Percentiles rank a stretch among this genome's conserved stretches.
phyloP scores from a whole-genome alignment of 30 jellyfish, hydroid and myxozoan species.

The Chrysaora quinquecirrha region DNA sequence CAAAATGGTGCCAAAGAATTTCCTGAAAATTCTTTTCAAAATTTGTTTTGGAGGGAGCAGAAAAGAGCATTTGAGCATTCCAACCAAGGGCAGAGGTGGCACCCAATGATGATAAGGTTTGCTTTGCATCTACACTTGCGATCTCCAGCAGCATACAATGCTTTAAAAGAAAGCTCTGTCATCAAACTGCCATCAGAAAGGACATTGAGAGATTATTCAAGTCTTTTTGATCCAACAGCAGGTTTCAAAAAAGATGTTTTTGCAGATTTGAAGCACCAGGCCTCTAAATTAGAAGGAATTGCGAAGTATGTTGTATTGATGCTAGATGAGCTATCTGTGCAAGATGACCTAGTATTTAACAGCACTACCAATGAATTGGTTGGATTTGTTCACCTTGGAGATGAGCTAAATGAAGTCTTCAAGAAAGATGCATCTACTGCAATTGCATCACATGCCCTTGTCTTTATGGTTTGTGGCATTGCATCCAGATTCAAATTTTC shows the following conservation, averaged over 20 bases:
- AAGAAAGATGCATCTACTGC: slow-evolving; percentile 8
- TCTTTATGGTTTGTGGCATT: slow-evolving; percentile 49
- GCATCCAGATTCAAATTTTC: slow-evolving; percentile 45
- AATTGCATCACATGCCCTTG: slow-evolving; percentile 51
- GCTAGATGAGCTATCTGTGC: slow-evolving; percentile 47
- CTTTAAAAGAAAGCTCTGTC: slow-evolving; percentile 42
- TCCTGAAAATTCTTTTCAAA: slow-evolving; percentile 52
- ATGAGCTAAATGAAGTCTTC: slow-evolving; percentile 40
- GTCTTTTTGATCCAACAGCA: slow-evolving; percentile 36
- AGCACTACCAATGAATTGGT: slow-evolving; percentile 27
- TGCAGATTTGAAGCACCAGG: slow-evolving; percentile 50
- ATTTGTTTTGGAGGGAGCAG: slow-evolving; percentile 46
- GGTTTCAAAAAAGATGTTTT: slow-evolving; percentile 54
- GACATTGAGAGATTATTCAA: slow-evolving; percentile 47
- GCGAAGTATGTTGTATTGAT: slow-evolving; percentile 48
- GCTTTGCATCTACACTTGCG: slow-evolving; percentile 46
- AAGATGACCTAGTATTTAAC: slow-evolving; percentile 44
- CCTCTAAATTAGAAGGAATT: slow-evolving; percentile 28
- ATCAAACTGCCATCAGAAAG: slow-evolving; percentile 57
- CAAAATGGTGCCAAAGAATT: slow-evolving; percentile 33
- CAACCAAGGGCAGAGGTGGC: slow-evolving; percentile 33
- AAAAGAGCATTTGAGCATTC: slow-evolving; percentile 38
- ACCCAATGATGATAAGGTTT: slow-evolving; percentile 54
- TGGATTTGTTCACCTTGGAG: slow-evolving; percentile 49
- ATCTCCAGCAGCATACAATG: slow-evolving; percentile 55